Percentiles rank a stretch among this genome's conserved stretches.
Evolutionary conservation across 2,797 vertebrate genomes (phyloP).

Genomic region (Anas capensis): DNA sequence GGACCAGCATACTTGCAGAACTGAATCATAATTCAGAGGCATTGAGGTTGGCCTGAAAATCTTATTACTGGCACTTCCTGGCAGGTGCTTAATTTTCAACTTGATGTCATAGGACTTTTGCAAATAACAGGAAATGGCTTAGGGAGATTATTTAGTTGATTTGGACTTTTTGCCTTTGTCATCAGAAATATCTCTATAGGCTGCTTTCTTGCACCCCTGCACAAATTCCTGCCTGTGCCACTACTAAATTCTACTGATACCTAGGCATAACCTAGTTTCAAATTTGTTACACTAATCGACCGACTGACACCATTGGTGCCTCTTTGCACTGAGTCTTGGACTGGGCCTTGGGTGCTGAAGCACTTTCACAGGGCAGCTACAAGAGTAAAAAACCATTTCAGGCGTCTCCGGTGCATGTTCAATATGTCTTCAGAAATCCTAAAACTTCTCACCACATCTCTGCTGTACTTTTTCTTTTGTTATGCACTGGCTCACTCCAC

Average conservation of each 20-base stretch:
- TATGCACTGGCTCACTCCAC: background rate
- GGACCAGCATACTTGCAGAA: background rate
- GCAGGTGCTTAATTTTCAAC: conserved; percentile 10
- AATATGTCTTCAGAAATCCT: background rate
- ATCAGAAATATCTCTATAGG: background rate
- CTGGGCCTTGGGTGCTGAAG: background rate
- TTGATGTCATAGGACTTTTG: background rate
- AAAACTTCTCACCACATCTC: background rate
- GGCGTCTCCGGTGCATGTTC: background rate
- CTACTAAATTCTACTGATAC: background rate
- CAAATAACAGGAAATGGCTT: background rate
- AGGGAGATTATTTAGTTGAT: background rate
- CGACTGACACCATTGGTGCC: background rate
- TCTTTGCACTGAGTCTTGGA: background rate
- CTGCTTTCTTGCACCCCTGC: background rate
- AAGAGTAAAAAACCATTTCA: background rate
- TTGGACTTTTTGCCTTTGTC: background rate
- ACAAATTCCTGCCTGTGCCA: background rate
- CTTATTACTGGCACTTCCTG: background rate
- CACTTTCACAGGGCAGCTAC: background rate
- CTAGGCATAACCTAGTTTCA: background rate
- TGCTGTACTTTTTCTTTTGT: background rate
- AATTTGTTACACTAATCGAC: background rate
- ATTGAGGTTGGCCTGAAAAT: background rate
- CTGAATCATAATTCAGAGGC: background rate